Evolutionary conservation across 2,888 invertebrate genomes (phyloP), one percentile per base, ranked within the genome.

Genomic region (Troides aeacus): DNA sequence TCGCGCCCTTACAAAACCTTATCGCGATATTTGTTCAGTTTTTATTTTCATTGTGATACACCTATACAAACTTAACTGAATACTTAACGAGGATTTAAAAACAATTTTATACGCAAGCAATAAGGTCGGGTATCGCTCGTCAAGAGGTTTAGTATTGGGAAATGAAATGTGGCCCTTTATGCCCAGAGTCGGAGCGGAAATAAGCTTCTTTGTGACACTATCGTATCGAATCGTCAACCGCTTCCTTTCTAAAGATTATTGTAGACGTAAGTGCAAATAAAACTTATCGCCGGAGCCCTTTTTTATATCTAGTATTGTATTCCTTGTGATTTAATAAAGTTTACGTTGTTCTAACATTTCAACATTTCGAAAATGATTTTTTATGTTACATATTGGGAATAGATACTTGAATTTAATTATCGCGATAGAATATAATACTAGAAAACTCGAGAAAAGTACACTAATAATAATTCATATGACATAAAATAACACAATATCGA

Each of bases 171-270:
- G 80, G 86, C 79, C 80, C 81, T 84, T 83, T 86, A 81, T 84
- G 81, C 81, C 79, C 79, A 79, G 81, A 84, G 82, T 84, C 78
- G 81, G 86, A 87, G 81, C 90, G 92, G 92, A 92, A 92, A 92
- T 91, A 91, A 90, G 90, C 87, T 87, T 83, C 91, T 91, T 92
- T 92, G 92, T 91, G 84, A 84, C 90, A 89, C 89, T 85, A 88
- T 89, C 86, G 88, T 84, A 87, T 89, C 85, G 88, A 84, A 86
- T 90, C 87, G 90, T 87, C 87, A 88, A 87, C 88, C 86, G 90
- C 86, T 91, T 90, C 89, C 90, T 88, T 84, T 88, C 85, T 81
- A 83, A 81, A 90, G 90, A 91, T 90, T 88, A 89, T 88, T 89
- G 88, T 88, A 83, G 87, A 87, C 85, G 81, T 79, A 75, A 81